A percentile compares a stretch with the other conserved stretches of the same genome.
Evolutionary conservation across 2,888 invertebrate species (phyloP).

Genomic region (Erebia palarica): DNA sequence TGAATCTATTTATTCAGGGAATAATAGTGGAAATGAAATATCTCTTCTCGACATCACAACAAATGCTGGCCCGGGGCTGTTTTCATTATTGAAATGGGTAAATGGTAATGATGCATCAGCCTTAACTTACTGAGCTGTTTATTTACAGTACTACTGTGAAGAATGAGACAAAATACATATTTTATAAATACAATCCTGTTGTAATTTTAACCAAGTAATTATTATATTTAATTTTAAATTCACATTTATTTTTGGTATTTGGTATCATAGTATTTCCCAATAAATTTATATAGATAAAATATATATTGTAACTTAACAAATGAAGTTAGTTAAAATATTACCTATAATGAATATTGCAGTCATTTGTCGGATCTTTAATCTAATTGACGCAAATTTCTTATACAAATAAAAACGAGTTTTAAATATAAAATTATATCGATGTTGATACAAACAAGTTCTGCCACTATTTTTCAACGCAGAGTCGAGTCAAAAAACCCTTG

Average conservation of each 20-base stretch:
- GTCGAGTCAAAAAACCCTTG: conserved; percentile 25
- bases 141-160: too few relatives aligned
- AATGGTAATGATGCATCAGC: conserved; percentile 21
- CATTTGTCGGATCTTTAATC: not conserved
- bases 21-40: conserved; percentile 22
- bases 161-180: too few relatives aligned
- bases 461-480: conserved; percentile 26
- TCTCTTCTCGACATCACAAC: conserved; percentile 14
- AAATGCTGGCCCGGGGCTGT: conserved; percentile 22
- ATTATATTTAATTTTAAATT: too few relatives aligned
- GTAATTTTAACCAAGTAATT: too few relatives aligned
- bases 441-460: conserved; percentile 22
- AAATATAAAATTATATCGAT: conserved; percentile 27
- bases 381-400: conserved; percentile 12
- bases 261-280: too few relatives aligned
- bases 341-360: not conserved
- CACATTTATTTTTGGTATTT: too few relatives aligned
- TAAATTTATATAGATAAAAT: too few relatives aligned
- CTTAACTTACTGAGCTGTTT: not conserved
- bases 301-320: not conserved
- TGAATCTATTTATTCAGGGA: conserved; percentile 17
- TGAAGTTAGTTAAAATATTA: not conserved
- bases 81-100: conserved; percentile 24
- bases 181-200: too few relatives aligned
- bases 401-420: conserved; percentile 23